Base-by-base conservation (phyloP, 1,140 invertebrate species). In the Aphaenogaster floridana region DNA sequence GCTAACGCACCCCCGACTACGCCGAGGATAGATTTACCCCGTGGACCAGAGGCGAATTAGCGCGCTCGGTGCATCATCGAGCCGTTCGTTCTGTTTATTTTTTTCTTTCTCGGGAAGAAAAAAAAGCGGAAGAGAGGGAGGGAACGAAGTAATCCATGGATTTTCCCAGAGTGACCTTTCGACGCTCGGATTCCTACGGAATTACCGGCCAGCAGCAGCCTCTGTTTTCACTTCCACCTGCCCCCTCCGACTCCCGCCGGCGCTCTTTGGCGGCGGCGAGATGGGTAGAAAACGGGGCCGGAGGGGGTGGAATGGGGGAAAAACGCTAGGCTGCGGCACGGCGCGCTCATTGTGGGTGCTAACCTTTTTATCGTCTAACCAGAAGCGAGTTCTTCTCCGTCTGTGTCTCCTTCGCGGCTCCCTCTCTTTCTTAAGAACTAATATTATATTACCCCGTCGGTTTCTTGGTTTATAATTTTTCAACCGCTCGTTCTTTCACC, bases 391-490 rank as follows among this genome's bases (percentile, higher is more conserved):
- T 86, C 76, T 88, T 86, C 71, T 86, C 63, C 85, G 61, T 88
- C 69, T 77, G 34, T 36, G 52, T 50, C 68, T 86, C 15, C 89
- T 86, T 87, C 86, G 45, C 42, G 11, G 68, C 57, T 83, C 48
- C 50, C 50, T 21, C 57, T 79, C 50, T 50, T 78, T 71, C 36
- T 71, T 61, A 52, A 71, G 69, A 45, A 89, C 93, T 92, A 93
- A 95, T 95, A 95, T 95, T 95, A 93, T 95, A 95, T 95, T 95
- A 95, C 94, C 69, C 94, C 93, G 64, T 54, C 64, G 92, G 90
- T 93, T 95, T 95, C 92, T 94, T 92, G 93, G 90, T 94, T 95
- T 94, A 94, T 94, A 91, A 94, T 93, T 95, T 94, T 93, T 92
- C 88, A 90, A 71, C 71, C 72, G 66, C 69, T 64, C 69, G 72